Evolutionary conservation across 2,797 vertebrate genomes (phyloP).

Genomic region (Rhodeus uyekii): DNA sequence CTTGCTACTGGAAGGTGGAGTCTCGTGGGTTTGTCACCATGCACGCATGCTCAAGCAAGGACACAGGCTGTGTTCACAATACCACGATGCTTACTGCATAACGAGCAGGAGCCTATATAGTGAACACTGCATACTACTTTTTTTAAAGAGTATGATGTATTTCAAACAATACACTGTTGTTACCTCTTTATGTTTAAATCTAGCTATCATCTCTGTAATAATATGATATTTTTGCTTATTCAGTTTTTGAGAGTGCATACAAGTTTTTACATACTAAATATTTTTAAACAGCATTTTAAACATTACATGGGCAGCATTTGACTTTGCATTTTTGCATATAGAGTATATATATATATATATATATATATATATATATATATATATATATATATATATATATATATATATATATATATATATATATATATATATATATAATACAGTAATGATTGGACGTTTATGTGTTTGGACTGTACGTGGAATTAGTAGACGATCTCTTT

Average conservation of each 20-base stretch:
- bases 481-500: no score
- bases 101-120: not conserved
- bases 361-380: no score
- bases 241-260: not conserved
- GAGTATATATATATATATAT: no score
- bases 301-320: no score
- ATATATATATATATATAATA: no score
- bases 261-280: no score
- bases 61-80: not conserved
- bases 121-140: not conserved
- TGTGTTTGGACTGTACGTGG: no score
- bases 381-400: no score
- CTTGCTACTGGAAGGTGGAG: conserved; percentile 34
- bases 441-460: no score
- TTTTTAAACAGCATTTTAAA: not conserved
- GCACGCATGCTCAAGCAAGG: conserved; percentile 15
- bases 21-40: not conserved
- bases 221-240: not conserved
- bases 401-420: no score
- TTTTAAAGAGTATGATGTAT: not conserved
- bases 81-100: not conserved
- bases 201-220: not conserved
- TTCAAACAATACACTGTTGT: not conserved
- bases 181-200: not conserved
- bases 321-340: no score